A percentile compares a stretch with the other conserved stretches of the same genome.
These are phyloP conservation scores for Torymus tubicola DNA, from an alignment of 2,888 invertebrate species.

Conservation along the genomic window DNA sequence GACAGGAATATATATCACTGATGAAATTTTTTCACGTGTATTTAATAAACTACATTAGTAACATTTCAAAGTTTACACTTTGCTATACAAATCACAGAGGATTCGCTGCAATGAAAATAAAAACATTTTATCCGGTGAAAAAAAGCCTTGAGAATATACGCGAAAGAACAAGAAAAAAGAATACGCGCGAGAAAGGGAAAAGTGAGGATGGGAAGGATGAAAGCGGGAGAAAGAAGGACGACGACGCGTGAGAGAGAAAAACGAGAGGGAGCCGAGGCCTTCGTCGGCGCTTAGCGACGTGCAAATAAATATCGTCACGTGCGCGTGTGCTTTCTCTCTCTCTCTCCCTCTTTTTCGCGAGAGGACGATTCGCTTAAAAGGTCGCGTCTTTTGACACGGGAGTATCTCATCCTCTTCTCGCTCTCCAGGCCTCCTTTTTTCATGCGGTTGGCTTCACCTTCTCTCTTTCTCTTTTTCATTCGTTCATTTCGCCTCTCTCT, in stretches of 20 bases:
- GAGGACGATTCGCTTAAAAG: conserved; percentile 51
- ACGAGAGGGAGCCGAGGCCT: conserved; percentile 1
- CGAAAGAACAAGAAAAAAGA: too few species aligned
- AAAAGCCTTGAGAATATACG: too few species aligned
- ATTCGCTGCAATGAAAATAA: too few species aligned
- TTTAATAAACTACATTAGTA: too few species aligned
- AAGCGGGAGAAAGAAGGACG: background rate
- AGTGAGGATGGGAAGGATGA: background rate
- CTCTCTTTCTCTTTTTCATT: background rate
- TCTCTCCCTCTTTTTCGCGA: background rate
- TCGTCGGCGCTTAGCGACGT: conserved; percentile 59
- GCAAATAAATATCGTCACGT: conserved; percentile 64
- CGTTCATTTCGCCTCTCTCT: background rate
- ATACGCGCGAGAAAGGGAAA: too few species aligned
- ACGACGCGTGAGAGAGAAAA: conserved; percentile 14
- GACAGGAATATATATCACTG: too few species aligned
- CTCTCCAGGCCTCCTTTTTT: background rate
- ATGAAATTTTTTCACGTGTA: too few species aligned
- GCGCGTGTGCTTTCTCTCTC: too few species aligned
- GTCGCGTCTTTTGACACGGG: conserved; percentile 55
- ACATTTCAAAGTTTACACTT: too few species aligned
- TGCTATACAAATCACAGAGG: too few species aligned
- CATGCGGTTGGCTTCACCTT: background rate
- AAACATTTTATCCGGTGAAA: too few species aligned
- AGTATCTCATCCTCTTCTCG: conserved; percentile 45